Evolutionary conservation across 2,113 vertebrate genomes (phyloP).

Genomic region (Microtus oregoni): DNA sequence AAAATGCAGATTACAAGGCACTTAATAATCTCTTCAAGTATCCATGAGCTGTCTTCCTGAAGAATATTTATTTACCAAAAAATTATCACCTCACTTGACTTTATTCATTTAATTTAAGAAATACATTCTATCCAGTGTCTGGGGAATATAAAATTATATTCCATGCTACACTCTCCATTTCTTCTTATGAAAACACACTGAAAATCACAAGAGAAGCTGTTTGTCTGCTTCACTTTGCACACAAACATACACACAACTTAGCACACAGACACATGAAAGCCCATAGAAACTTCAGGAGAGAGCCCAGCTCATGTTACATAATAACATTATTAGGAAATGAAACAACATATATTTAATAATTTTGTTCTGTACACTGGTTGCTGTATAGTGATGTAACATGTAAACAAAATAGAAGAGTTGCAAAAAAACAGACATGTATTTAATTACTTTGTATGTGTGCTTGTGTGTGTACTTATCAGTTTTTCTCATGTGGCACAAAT

Average conservation of each 20-base stretch:
- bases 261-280: neutral
- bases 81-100: neutral
- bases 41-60: neutral
- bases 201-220: neutral
- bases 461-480: neutral
- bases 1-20: neutral
- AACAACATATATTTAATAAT: too few relatives aligned
- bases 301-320: neutral
- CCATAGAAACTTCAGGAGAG: neutral
- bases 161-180: neutral
- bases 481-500: neutral
- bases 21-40: neutral
- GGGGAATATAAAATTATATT: neutral
- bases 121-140: neutral
- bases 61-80: neutral
- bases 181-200: neutral
- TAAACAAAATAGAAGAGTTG: constrained; percentile 10
- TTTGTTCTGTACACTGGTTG: too few relatives aligned
- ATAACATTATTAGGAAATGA: too few relatives aligned
- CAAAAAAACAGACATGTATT: neutral
- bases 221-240: neutral
- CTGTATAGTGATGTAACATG: too few relatives aligned
- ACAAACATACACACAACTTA: neutral
- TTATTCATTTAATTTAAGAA: neutral
- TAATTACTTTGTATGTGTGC: neutral